Base-by-base conservation (phyloP, 2,888 invertebrate genomes). In the Trichogramma evanescens region DNA sequence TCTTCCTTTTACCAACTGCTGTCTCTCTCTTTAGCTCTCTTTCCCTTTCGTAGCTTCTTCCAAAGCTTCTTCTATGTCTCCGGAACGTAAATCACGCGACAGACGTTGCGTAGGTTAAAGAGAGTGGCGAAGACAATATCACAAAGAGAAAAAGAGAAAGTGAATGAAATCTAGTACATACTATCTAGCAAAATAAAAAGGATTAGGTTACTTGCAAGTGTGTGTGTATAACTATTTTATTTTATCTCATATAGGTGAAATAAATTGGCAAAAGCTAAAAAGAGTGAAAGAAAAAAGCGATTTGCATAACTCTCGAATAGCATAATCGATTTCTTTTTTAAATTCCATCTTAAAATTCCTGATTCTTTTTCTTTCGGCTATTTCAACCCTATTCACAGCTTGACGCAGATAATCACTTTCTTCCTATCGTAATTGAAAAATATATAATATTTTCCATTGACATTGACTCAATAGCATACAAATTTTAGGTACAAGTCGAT, bases 241-340 rank as follows among this genome's bases (percentile, higher is more conserved):
- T 1, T 26, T 26, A 26, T 26, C 26, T 26, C 26, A 46, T 38
- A 26, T 13, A 41, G 55, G 54, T 40, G 10, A 41, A 42, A 42
- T 39, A 48, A 50, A 58, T 1, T 39, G 13, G 49, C 51, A 7
- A 40, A 26, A 44, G 46, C 49, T 26, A 56, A 52, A 26, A 10
- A 44, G 46, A 40, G 40, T 10, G 4, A n/a, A 39, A 41, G 62
- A 62, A 57, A 65, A 62, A 66, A 65, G 62, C 58, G 61, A 69
- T 65, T 74, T 74, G 72, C 74, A 74, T 74, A 74, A 72, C 74
- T 71, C 69, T 65, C 70, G 68, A 68, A 68, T 64, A 67, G 72
- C 74, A 74, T 74, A 74, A 74, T 74, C 74, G 70, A 74, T 74
- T 66, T 65, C 69, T 68, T 26, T 26, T 26, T 26, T 26, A 26